These are phyloP conservation scores for Planococcus citri DNA, from an alignment of 1,140 invertebrate species.

Conservation along the genomic window DNA sequence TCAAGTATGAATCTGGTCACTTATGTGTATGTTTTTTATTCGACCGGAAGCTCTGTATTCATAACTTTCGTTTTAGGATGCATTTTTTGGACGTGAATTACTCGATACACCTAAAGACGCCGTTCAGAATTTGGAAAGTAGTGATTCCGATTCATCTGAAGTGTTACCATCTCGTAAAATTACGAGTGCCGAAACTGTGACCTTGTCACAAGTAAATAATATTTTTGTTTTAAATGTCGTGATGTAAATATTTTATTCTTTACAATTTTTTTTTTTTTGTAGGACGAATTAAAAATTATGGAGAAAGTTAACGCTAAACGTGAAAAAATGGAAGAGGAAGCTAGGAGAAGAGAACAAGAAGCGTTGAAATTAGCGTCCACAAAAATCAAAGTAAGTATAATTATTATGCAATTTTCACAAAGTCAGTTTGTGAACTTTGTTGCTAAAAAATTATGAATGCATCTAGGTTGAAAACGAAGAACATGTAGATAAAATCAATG, in stretches of 20 bases:
- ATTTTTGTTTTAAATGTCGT: constrained; percentile 22
- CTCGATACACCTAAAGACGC: constrained; percentile 54
- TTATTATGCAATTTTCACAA: neutral
- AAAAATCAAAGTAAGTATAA: constrained; percentile 9
- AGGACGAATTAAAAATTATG: constrained; percentile 52
- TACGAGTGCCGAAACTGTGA: constrained; percentile 42
- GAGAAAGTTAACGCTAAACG: constrained; percentile 46
- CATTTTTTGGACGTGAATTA: constrained; percentile 80
- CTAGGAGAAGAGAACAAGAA: constrained; percentile 24
- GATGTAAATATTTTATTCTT: constrained; percentile 13
- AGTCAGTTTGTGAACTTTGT: neutral
- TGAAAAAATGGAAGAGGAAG: constrained; percentile 31
- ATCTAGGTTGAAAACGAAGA: constrained; percentile 1
- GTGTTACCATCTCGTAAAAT: constrained; percentile 30
- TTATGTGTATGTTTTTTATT: too few species aligned
- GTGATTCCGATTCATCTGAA: constrained; percentile 38
- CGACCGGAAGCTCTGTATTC: too few species aligned
- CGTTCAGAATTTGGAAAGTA: constrained; percentile 38
- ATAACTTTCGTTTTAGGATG: constrained; percentile 43
- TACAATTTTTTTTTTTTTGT: constrained; percentile 29
- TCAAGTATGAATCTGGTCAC: constrained; percentile 34
- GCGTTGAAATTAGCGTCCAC: neutral
- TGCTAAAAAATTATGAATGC: neutral
- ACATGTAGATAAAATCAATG: neutral
- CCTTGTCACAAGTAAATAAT: constrained; percentile 39